phyloP scores from a whole-genome alignment of 2,888 invertebrate species.

The Nemotelus nigrinus region DNA sequence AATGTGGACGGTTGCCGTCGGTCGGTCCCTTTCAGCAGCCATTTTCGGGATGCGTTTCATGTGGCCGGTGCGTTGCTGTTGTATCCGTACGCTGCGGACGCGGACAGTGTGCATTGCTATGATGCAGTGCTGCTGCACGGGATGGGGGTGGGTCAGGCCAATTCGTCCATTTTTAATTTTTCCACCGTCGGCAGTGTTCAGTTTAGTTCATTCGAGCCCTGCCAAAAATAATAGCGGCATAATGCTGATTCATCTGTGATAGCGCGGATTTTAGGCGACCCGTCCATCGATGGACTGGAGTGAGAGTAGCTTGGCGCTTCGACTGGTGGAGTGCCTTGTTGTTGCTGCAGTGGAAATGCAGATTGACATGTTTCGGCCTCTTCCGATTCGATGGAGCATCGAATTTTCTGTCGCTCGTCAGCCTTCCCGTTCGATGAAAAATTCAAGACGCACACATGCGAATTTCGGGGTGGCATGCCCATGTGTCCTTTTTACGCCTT shows the following conservation, averaged over 20 bases:
- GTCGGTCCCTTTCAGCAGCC: conserved; percentile 39
- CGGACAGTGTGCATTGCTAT: conserved; percentile 2
- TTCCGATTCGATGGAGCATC: conserved; percentile 14
- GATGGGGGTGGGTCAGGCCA: conserved; percentile 35
- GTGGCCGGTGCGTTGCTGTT: conserved; percentile 22
- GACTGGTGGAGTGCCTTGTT: conserved; percentile 24
- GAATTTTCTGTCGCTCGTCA: background rate
- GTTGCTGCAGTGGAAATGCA: conserved; percentile 14
- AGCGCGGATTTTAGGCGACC: background rate
- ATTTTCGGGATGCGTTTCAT: conserved; percentile 36
- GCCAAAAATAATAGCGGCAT: background rate
- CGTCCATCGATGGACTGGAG: background rate
- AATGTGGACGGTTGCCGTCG: conserved; percentile 26
- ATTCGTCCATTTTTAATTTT: conserved; percentile 36
- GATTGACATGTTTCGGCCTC: conserved; percentile 14
- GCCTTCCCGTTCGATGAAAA: conserved; percentile 19
- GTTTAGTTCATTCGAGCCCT: conserved; percentile 9
- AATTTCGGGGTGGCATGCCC: conserved; percentile 9
- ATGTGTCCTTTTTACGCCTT: conserved; percentile 13
- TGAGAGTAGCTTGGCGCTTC: background rate
- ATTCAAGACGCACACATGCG: conserved; percentile 41
- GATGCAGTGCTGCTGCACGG: conserved; percentile 13
- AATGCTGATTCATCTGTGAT: background rate
- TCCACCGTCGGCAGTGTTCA: background rate
- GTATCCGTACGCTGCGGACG: conserved; percentile 30